Conservation (phyloP, 2,113 vertebrate genomes). For the Ammodytes dubius region DNA sequence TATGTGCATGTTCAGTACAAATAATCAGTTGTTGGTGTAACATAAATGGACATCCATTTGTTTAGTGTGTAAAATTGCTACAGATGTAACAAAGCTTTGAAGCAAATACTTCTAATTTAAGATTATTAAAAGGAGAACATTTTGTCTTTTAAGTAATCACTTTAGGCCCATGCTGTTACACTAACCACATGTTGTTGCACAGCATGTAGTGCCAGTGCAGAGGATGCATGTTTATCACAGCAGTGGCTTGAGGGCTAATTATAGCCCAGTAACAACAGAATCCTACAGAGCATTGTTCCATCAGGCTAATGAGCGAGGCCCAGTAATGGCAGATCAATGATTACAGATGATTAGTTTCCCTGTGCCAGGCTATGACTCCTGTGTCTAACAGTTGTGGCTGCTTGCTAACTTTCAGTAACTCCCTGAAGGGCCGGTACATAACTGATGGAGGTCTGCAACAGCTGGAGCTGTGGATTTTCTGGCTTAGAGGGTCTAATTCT, state of each 20-base stretch:
- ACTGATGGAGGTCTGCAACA: conserved; percentile 67
- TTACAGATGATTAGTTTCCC: conserved; percentile 67
- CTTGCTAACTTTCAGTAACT: conserved; percentile 59
- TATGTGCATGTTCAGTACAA: conserved; percentile 7
- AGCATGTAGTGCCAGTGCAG: conserved; percentile 8
- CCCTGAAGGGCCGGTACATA: conserved; percentile 52
- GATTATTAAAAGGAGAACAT: background rate
- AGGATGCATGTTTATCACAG: conserved; percentile 21
- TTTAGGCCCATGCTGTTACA: background rate
- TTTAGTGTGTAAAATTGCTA: conserved; percentile 11
- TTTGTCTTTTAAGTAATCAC: background rate
- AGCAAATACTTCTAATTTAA: background rate
- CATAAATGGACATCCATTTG: conserved; percentile 23
- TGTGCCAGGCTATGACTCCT: conserved; percentile 48
- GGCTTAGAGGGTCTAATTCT: conserved; percentile 58
- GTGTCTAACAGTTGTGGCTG: conserved; percentile 40
- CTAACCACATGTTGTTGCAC: conserved; percentile 11
- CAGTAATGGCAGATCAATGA: conserved; percentile 61
- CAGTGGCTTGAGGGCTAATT: conserved; percentile 40
- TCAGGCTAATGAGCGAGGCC: conserved; percentile 61
- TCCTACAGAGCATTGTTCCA: conserved; percentile 52
- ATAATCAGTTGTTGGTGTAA: conserved; percentile 3
- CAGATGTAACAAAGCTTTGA: background rate
- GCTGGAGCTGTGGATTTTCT: conserved; percentile 73
- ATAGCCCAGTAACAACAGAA: conserved; percentile 30